These are phyloP conservation scores for Rhopilema esculentum DNA, from an alignment of 30 jellyfish, hydroid and myxozoan species.

Conservation along the genomic window DNA sequence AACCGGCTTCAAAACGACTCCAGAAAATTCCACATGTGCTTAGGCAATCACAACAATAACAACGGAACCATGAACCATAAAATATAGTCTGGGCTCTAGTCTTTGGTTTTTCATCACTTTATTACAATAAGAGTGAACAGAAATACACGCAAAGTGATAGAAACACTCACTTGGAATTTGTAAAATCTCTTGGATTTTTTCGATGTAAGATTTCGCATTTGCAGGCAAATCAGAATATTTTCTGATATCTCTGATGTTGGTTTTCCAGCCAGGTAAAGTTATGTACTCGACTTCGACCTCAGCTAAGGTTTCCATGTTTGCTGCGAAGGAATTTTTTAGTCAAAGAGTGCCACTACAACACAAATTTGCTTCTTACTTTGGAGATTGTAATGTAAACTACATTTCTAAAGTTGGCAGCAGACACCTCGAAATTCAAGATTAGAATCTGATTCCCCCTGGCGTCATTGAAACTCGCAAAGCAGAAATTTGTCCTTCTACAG, in stretches of 20 bases:
- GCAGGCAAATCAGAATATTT: conserved; percentile 84
- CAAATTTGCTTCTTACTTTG: not conserved
- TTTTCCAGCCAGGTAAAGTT: conserved; percentile 99
- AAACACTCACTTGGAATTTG: conserved; percentile 94
- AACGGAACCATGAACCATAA: no score
- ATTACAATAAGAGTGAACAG: no score
- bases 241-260: conserved; percentile 78
- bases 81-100: no score
- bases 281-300: conserved; percentile 92
- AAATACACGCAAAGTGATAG: no score
- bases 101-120: no score
- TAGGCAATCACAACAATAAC: no score
- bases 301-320: conserved; percentile 78
- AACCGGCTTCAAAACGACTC: no score
- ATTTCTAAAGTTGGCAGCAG: not conserved
- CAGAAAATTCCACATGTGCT: no score
- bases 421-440: no score
- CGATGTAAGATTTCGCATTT: conserved; percentile 78
- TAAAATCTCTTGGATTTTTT: conserved; percentile 73
- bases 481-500: no score
- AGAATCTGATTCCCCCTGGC: no score
- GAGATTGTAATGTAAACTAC: not conserved
- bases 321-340: conserved; percentile 50
- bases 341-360: not conserved
- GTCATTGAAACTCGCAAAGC: no score